Base-by-base conservation (phyloP, 2,888 invertebrate genomes). In the Caenorhabditis sp. region DNA sequence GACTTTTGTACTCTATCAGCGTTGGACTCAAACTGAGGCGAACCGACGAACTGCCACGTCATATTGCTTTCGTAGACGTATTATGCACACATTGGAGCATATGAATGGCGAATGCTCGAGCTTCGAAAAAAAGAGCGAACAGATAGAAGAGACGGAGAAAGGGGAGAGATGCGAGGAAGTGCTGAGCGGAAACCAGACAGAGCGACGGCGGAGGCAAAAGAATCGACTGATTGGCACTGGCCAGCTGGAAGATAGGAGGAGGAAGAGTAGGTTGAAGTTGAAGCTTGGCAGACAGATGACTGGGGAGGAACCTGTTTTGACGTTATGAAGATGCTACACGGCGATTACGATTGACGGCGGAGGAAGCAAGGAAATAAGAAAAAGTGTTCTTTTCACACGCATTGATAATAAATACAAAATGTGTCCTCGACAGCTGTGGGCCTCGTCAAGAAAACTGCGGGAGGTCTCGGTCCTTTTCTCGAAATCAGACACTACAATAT, bases 251-350 rank as follows among this genome's bases (percentile, higher is more conserved):
- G 61, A 32, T 24, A n/a, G 26, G 46, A 46, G 22, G 50, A 53
- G 30, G 27, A 48, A 17, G 43, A n/a, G 39, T 50, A 52, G 53
- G 53, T 59, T 70, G 70, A 59, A 70, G 70, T 70, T 59, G 53
- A 70, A 70, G 59, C 59, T 56, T 46, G 48, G 48, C 50, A 41
- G 58, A 58, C 66, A 58, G 41, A 58, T 68, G 66, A 39, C 39
- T n/a, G n/a, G n/a, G 58, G 15, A 30, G 15, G 32, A 41, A 70
- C 70, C 59, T 43, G 70, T 70, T 70, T 45, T 11, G 32, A n/a
- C n/a, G n/a, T n/a, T n/a, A n/a, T n/a, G n/a, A n/a, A n/a, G n/a
- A n/a, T n/a, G n/a, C n/a, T n/a, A n/a, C n/a, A n/a, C 27, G 20
- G 26, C 35, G 58, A 68, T 59, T 52, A 53, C 45, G 43, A 70